A percentile compares a stretch with the other conserved stretches of the same genome.
Conservation (phyloP, 2,113 vertebrate species). For the Acanthisitta chloris region DNA sequence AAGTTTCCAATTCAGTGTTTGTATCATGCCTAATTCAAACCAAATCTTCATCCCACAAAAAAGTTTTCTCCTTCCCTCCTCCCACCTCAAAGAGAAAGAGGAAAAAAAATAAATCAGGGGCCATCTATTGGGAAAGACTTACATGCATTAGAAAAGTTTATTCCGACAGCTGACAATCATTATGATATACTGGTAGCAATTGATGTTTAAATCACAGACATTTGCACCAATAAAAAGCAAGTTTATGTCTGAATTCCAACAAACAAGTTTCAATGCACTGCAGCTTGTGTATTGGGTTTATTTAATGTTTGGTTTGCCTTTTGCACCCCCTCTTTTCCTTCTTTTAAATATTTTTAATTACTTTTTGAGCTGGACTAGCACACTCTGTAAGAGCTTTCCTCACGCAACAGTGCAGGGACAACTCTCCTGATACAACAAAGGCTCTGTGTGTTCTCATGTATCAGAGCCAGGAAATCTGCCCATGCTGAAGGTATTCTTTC, state of each 20-base stretch:
- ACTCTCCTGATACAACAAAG: slow-evolving; percentile 18
- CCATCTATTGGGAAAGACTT: not conserved
- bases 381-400: not conserved
- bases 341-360: not conserved
- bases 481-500: not conserved
- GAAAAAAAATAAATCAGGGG: not conserved
- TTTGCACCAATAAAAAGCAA: not conserved
- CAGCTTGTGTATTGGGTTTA: not conserved
- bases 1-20: not conserved
- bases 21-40: slow-evolving; percentile 22
- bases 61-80: not conserved
- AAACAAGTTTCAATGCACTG: not conserved
- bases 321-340: not conserved
- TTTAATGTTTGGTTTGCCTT: not conserved
- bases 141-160: not conserved
- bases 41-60: not conserved
- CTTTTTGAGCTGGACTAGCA: not conserved
- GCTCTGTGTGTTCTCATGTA: not conserved
- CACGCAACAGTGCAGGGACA: not conserved
- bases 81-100: not conserved
- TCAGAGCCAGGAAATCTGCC: slow-evolving; percentile 4
- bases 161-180: not conserved
- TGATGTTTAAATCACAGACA: not conserved
- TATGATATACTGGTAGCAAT: not conserved
- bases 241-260: not conserved